Conservation (phyloP, 2,888 invertebrate genomes). For the Scelioninae gen. 2 region DNA sequence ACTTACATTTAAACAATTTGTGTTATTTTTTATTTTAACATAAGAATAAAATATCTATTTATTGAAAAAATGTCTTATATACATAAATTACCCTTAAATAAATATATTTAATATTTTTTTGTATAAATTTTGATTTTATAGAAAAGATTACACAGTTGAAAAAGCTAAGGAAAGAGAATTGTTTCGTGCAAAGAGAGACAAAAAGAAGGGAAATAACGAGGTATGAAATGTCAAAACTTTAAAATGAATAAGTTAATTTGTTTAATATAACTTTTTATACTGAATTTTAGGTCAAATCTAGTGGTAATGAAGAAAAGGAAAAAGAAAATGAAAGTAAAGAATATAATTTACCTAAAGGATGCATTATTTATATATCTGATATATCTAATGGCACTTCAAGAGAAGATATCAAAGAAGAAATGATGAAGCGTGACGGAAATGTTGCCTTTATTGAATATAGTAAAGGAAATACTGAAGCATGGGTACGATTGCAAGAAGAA, state of each 20-base stretch:
- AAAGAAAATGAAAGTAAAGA: conserved; percentile 65
- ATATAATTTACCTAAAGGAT: conserved; percentile 81
- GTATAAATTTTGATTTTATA: conserved; percentile 54
- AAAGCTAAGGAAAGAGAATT: conserved; percentile 83
- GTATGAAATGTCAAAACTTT: conserved; percentile 39
- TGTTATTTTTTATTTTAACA: conserved; percentile 2
- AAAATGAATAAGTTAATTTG: too few species aligned
- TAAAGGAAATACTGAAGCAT: conserved; percentile 84
- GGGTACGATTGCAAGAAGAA: conserved; percentile 83
- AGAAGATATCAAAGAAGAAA: conserved; percentile 84
- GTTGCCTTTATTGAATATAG: conserved; percentile 87
- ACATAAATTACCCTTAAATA: background rate
- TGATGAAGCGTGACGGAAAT: conserved; percentile 79
- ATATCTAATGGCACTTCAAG: conserved; percentile 79
- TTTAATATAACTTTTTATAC: too few species aligned
- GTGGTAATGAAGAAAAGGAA: conserved; percentile 56
- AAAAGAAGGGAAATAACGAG: conserved; percentile 76
- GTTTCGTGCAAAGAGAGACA: conserved; percentile 78
- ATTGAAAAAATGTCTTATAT: too few species aligned
- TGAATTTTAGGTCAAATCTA: conserved; percentile 58
- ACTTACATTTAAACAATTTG: too few species aligned
- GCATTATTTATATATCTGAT: conserved; percentile 83
- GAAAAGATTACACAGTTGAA: conserved; percentile 78
- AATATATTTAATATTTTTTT: conserved; percentile 9
- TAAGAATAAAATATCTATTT: conserved; percentile 17